These are phyloP conservation scores for Corvus moneduloides DNA, from an alignment of 2,113 vertebrate genomes.

Conservation along the genomic window DNA sequence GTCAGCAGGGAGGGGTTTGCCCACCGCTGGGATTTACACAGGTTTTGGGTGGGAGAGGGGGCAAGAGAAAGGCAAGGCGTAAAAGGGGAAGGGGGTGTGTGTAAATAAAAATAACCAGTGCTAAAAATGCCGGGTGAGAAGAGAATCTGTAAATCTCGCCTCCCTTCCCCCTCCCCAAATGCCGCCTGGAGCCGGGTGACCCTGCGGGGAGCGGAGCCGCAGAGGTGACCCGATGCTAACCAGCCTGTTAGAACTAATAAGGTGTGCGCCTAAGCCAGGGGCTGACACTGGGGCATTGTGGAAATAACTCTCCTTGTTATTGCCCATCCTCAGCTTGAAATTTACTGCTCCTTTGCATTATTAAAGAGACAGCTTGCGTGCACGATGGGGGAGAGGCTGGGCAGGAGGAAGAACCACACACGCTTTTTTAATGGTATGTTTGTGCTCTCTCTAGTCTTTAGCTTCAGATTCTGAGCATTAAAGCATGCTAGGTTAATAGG, in stretches of 20 bases:
- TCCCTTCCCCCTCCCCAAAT: conserved; percentile 74
- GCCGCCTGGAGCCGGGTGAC: conserved; percentile 74
- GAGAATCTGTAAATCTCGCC: conserved; percentile 33
- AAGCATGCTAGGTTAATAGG: conserved; percentile 64
- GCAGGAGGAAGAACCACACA: conserved; percentile 66
- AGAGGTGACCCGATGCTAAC: conserved; percentile 83
- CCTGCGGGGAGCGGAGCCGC: conserved; percentile 73
- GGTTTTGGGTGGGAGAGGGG: not conserved
- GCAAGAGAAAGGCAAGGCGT: not conserved
- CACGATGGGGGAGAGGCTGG: conserved; percentile 69
- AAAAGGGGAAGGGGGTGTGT: not conserved
- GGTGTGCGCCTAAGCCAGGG: conserved; percentile 82
- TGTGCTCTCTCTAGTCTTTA: conserved; percentile 62
- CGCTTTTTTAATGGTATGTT: conserved; percentile 74
- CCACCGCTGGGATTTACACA: not conserved
- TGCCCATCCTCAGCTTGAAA: conserved; percentile 79
- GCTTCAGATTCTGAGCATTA: conserved; percentile 64
- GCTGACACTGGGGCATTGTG: conserved; percentile 75
- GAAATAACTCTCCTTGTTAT: conserved; percentile 76
- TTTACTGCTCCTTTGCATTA: conserved; percentile 78
- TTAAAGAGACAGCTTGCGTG: conserved; percentile 75
- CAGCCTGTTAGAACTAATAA: conserved; percentile 83
- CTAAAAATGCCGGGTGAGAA: conserved; percentile 42
- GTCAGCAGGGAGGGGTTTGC: not conserved
- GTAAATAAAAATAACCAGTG: conserved; percentile 69